Conservation (phyloP, 2,797 vertebrate species). For the Gorsachius magnificus region DNA sequence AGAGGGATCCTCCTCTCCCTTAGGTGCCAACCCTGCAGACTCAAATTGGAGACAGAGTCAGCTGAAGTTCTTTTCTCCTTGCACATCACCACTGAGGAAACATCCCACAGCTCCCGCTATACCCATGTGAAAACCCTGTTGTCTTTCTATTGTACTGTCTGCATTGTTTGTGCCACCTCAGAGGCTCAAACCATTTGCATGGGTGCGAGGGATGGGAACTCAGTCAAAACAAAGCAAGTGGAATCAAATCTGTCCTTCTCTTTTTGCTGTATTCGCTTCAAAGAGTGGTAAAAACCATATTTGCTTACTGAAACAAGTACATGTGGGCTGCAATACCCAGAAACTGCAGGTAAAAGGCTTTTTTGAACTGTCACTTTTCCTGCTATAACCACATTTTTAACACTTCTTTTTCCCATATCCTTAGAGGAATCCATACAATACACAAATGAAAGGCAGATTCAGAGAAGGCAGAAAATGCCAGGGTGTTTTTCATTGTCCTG, state of each 20-base stretch:
- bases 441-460: constrained; percentile 47
- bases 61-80: not conserved
- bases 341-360: not conserved
- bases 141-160: not conserved
- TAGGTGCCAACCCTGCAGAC: not conserved
- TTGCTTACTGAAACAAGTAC: not conserved
- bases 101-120: not conserved
- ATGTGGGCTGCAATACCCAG: not conserved
- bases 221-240: not conserved
- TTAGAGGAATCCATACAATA: constrained; percentile 19
- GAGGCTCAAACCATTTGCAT: not conserved
- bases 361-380: not conserved
- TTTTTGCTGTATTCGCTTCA: not conserved
- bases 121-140: not conserved
- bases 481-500: constrained; percentile 47
- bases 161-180: not conserved
- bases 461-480: constrained; percentile 43
- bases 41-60: not conserved
- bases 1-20: not conserved
- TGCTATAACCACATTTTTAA: not conserved
- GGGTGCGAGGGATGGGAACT: not conserved
- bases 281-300: not conserved
- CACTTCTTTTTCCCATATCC: constrained; percentile 3
- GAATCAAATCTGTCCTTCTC: not conserved
- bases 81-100: not conserved